A percentile compares a stretch with the other conserved stretches of the same genome.
phyloP scores from a whole-genome alignment of 2,797 vertebrate genomes.

The Tadarida brasiliensis region DNA sequence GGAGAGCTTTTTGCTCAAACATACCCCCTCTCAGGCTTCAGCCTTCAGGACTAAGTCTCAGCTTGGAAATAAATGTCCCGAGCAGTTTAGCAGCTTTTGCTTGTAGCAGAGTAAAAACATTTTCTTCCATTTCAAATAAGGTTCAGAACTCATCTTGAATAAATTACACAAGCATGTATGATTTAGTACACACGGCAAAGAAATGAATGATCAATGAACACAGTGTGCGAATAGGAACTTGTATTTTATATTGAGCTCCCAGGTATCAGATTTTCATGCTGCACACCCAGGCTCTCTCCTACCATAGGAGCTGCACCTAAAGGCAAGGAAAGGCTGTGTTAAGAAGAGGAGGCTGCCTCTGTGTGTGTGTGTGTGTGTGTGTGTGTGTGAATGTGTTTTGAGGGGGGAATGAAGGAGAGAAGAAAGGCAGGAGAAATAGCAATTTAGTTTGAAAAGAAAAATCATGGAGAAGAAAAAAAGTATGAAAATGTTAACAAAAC shows the following conservation, averaged over 20 bases:
- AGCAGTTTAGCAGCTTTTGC: background rate
- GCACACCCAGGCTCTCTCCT: background rate
- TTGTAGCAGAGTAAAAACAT: constrained; percentile 14
- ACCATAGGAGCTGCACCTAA: background rate
- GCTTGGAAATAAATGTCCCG: background rate
- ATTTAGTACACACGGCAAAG: background rate
- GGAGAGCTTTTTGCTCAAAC: background rate
- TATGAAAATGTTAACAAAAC: constrained; percentile 49
- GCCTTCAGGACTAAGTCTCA: background rate
- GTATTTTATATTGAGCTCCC: background rate
- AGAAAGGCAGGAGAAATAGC: background rate
- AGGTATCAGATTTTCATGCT: background rate
- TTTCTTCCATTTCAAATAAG: constrained; percentile 61
- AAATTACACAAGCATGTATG: background rate
- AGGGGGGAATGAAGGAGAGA: background rate
- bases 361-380: background rate
- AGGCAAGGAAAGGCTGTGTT: background rate
- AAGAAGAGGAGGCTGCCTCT: background rate
- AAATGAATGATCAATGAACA: background rate
- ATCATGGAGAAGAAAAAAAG: constrained; percentile 18
- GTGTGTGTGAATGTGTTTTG: background rate
- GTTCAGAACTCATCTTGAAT: constrained; percentile 55
- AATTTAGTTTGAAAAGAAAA: constrained; percentile 65
- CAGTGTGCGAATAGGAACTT: background rate
- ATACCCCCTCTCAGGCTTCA: background rate